Evolutionary conservation across 2,113 vertebrate species (phyloP), one percentile per base, ranked within the genome.

Genomic region (Galeopterus variegatus): DNA sequence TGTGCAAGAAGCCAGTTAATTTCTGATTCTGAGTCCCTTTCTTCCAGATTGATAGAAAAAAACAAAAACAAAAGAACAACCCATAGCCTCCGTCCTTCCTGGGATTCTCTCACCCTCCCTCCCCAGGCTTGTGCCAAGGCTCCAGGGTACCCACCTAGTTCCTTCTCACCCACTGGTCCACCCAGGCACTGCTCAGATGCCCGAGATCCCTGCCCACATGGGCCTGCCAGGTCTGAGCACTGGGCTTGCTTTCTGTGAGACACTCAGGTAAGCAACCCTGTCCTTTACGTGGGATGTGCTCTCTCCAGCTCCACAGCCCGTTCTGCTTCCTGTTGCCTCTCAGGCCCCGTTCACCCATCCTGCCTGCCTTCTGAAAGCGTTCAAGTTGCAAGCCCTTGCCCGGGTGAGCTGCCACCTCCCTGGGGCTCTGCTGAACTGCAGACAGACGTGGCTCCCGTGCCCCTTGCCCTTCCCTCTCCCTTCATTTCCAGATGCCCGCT

Each of bases 381-480:
- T 41, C 3, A 14, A 12, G 52, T 14, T 36, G 14, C 45, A 64
- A 87, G 67, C 13, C 65, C 54, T 56, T 48, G 21, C 72, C 85
- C 4, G 5, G 52, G 65, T 8, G 60, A 26, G 26, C 23, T 0
- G 67, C 45, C 18, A 14, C 14, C 52, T 56, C 15, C 85, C 45
- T 11, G 12, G 52, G 87, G 41, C 84, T 54, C 33, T 10, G 3
- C 36, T n/a, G 33, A 64, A 2, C 24, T 15, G 1, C 52, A n/a
- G 21, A 19, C 10, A 8, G 45, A 1, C 2, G n/a, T 1, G 64
- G 8, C 3, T 3, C 14, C 54, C 77, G n/a, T n/a, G n/a, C 9
- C 21, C 24, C 14, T 41, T 0, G 45, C 56, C 10, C 15, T 17
- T 1, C 19, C 9, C 24, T 33, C n/a, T 26, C n/a, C 11, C 69